phyloP scores from a whole-genome alignment of 2,797 vertebrate species.

The Rhincodon typus region DNA sequence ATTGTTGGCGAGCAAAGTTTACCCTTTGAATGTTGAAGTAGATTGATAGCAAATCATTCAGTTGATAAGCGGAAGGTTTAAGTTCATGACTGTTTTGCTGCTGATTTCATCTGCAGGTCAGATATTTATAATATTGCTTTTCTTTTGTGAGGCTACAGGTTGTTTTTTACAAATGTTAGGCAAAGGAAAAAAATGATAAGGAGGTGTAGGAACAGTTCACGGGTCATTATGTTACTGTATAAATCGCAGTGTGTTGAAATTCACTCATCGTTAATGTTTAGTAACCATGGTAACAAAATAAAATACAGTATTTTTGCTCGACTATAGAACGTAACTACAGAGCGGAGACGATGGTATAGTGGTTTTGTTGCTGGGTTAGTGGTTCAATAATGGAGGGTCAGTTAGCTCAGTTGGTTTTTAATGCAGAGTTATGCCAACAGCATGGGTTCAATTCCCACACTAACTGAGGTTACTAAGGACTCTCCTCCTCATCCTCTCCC shows the following conservation, averaged over 20 bases:
- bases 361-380: too few relatives aligned
- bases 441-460: too few relatives aligned
- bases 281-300: background rate
- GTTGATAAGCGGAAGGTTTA: background rate
- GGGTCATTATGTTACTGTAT: background rate
- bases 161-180: background rate
- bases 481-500: too few relatives aligned
- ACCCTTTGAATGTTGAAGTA: background rate
- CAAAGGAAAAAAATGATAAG: background rate
- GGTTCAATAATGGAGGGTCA: too few relatives aligned
- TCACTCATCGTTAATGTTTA: background rate
- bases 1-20: background rate
- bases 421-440: too few relatives aligned
- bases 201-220: background rate
- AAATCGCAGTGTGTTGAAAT: background rate
- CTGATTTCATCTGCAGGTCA: background rate
- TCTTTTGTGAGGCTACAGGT: background rate
- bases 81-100: too few relatives aligned
- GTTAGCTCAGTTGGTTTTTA: too few relatives aligned
- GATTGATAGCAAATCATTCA: background rate
- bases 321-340: background rate
- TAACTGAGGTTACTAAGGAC: too few relatives aligned
- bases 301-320: background rate
- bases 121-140: background rate
- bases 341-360: too few relatives aligned